phyloP scores from a whole-genome alignment of 2,888 invertebrate species.

The Gortyna flavago region DNA sequence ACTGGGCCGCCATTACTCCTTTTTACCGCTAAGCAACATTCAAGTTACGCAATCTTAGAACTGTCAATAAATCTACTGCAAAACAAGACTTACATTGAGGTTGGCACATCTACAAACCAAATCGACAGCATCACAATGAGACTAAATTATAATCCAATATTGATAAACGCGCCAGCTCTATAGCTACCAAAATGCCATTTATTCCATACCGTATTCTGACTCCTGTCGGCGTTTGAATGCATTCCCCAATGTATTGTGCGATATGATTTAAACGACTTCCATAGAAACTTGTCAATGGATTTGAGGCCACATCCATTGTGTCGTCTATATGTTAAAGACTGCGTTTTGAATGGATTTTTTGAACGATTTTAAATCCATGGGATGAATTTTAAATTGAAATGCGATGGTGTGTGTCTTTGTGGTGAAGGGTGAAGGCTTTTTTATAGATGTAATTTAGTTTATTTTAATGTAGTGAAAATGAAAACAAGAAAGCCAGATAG shows the following conservation, averaged over 20 bases:
- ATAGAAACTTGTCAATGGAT: constrained; percentile 66
- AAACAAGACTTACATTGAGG: not conserved
- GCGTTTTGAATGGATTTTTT: constrained; percentile 50
- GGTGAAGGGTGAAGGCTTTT: constrained; percentile 9
- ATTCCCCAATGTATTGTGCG: constrained; percentile 68
- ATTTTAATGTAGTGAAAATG: not conserved
- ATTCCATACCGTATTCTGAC: constrained; percentile 46
- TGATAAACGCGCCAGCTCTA: constrained; percentile 33
- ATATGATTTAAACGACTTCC: constrained; percentile 68
- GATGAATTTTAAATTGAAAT: constrained; percentile 55
- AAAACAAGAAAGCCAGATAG: not conserved
- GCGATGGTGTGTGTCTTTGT: constrained; percentile 25
- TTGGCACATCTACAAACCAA: not conserved
- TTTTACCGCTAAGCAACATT: not conserved
- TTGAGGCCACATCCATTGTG: constrained; percentile 62
- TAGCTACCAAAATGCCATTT: constrained; percentile 41
- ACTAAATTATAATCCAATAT: constrained; percentile 49
- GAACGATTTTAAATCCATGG: constrained; percentile 56
- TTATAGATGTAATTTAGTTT: not conserved
- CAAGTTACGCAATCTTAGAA: not conserved
- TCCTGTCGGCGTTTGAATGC: constrained; percentile 64
- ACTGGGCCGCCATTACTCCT: not conserved
- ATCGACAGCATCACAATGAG: constrained; percentile 19
- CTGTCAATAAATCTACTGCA: not conserved
- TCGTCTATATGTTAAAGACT: constrained; percentile 41